Base-by-base conservation (phyloP, 2,113 vertebrate genomes). In the Forbesichthys agassizii region DNA sequence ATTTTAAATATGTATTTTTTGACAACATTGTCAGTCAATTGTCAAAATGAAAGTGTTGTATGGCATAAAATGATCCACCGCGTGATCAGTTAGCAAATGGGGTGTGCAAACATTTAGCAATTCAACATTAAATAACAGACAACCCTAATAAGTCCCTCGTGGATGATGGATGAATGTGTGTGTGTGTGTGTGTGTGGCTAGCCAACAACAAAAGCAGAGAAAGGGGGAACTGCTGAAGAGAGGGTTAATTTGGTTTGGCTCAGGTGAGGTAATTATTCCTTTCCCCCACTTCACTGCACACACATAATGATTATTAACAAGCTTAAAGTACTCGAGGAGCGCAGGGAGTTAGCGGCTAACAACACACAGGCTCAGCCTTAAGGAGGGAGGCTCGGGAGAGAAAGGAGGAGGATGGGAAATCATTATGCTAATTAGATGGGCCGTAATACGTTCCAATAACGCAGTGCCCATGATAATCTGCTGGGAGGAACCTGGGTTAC, bases 231-330 rank as follows among this genome's bases (percentile, higher is more conserved):
- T 9, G 54, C 8, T 77, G 80, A 83, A 87, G 84, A 82, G 85
- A 80, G 47, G 92, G 95, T 95, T 98, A 95, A 98, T 96, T 95
- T 95, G 90, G 92, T 96, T 95, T 93, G 94, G 94, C 95, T 96
- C 96, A 98, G 97, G 96, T 98, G 95, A 98, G 95, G 95, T 97
- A 95, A 95, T 96, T 96, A 96, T 93, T 93, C 94, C 94, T 88
- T 91, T 92, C 92, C 94, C 94, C 93, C 95, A 96, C 94, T 97
- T 94, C 95, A 94, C 92, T 96, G 96, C 95, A 95, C 95, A 94
- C 94, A 94, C 92, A 94, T 96, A 98, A 97, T 96, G 95, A 95
- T 97, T 97, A 98, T 97, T 98, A 99, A 96, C 95, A 95, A 96
- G 96, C 95, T 95, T 96, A 92, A 94, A 94, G 92, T 90, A 92